Base-by-base conservation (phyloP, 2,888 invertebrate species). In the Rhagophthalmus giganteus region DNA sequence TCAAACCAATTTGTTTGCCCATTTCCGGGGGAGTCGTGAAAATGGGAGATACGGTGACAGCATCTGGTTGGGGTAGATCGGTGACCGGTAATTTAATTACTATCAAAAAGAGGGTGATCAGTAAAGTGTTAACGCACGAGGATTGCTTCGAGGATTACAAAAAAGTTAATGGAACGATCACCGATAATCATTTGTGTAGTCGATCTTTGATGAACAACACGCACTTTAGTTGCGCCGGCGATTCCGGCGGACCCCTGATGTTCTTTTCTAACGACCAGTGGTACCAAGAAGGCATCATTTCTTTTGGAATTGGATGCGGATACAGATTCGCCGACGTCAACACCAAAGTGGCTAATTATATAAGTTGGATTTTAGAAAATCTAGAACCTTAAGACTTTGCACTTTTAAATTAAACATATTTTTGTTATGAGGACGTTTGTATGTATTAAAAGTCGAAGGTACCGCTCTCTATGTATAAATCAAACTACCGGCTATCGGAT, bases 1-100 rank as follows among this genome's bases (percentile, higher is more conserved):
- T 38, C n/a, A 38, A 38, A 26, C 38, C 38, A 2, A 38, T 38
- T 11, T 38, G 38, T 38, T n/a, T 38, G 8, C 38, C 38, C 3
- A 13, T 1, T 7, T 25, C 9, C 3, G n/a, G 7, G 2, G 10
- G 12, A 12, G 20, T 13, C 2, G 2, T 27, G 8, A 8, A 25
- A 26, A 2, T 13, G n/a, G 38, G 10, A 25, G 38, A 25, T 7
- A 11, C n/a, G 4, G 13, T 38, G 3, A 13, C 10, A 11, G n/a
- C 24, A 13, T n/a, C 26, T 6, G 38, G 38, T 26, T 38, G 38
- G 38, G 25, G 38, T 2, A 27, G 8, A 26, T 9, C 6, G 4
- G 7, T 1, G 8, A 27, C 2, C 8, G 27, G 26, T 12, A 7
- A 38, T 9, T 13, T 6, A 3, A n/a, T 24, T 5, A 27, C 8